These are phyloP conservation scores for Amphipyra tragopoginis DNA, from an alignment of 2,888 invertebrate species.

Conservation along the genomic window DNA sequence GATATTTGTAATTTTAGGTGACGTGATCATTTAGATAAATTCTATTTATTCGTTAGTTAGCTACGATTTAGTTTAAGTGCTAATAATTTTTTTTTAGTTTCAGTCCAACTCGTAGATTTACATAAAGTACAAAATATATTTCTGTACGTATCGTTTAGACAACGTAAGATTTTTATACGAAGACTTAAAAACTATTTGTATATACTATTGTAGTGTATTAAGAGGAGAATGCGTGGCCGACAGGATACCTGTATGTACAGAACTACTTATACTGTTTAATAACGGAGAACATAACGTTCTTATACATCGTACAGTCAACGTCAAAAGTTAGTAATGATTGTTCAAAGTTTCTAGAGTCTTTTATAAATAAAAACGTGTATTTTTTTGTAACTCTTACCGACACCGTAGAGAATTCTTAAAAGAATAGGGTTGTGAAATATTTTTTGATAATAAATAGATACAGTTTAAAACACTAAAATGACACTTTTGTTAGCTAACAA, in stretches of 20 bases:
- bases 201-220: neutral
- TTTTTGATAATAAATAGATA: too few relatives aligned
- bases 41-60: conserved; percentile 34
- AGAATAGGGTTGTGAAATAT: too few relatives aligned
- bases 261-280: too few relatives aligned
- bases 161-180: neutral
- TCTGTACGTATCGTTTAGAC: conserved; percentile 17
- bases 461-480: too few relatives aligned
- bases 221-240: neutral
- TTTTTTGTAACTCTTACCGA: too few relatives aligned
- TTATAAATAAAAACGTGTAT: too few relatives aligned
- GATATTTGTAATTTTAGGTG: conserved; percentile 20
- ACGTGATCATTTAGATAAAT: conserved; percentile 36
- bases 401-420: too few relatives aligned
- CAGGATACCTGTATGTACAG: neutral
- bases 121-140: conserved; percentile 29
- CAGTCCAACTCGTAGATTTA: conserved; percentile 25
- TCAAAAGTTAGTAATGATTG: too few relatives aligned
- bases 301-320: too few relatives aligned
- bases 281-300: too few relatives aligned
- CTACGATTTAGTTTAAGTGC: neutral
- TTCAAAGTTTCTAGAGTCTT: too few relatives aligned
- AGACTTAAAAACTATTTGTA: neutral
- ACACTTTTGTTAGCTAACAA: too few relatives aligned
- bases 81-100: conserved; percentile 6